Conservation (phyloP, 1,140 invertebrate genomes). For the Brachystomella parvula region DNA sequence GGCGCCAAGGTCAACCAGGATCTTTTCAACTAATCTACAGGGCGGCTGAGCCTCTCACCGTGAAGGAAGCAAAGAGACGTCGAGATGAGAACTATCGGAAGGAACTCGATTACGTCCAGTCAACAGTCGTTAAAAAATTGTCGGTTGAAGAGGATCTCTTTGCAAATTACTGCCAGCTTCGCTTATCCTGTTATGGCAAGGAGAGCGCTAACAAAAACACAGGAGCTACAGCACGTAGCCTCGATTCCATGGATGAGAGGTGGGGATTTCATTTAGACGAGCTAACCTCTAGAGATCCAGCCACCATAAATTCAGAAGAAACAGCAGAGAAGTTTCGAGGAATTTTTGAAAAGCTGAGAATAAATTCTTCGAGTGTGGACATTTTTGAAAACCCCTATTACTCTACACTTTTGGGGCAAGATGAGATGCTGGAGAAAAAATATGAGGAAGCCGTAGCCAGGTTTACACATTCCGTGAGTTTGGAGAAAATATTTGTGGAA, state of each 20-base stretch:
- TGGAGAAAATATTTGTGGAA: background rate
- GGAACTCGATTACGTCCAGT: background rate
- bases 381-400: conserved; percentile 1
- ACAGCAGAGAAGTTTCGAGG: background rate
- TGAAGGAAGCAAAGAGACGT: background rate
- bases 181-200: background rate
- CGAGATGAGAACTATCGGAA: background rate
- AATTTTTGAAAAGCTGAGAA: background rate
- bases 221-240: background rate
- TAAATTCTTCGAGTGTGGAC: background rate
- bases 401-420: background rate
- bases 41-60: background rate
- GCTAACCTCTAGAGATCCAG: background rate
- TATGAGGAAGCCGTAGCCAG: background rate
- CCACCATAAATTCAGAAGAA: background rate
- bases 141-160: background rate
- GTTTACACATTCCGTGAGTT: background rate
- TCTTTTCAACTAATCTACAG: conserved; percentile 9
- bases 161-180: background rate
- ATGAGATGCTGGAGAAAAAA: background rate
- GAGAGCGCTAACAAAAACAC: background rate
- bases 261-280: background rate
- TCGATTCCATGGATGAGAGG: background rate
- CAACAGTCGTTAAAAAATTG: background rate
- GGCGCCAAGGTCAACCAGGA: conserved; percentile 8